Conservation (phyloP, 2,113 vertebrate species). For the Callipepla californica region DNA sequence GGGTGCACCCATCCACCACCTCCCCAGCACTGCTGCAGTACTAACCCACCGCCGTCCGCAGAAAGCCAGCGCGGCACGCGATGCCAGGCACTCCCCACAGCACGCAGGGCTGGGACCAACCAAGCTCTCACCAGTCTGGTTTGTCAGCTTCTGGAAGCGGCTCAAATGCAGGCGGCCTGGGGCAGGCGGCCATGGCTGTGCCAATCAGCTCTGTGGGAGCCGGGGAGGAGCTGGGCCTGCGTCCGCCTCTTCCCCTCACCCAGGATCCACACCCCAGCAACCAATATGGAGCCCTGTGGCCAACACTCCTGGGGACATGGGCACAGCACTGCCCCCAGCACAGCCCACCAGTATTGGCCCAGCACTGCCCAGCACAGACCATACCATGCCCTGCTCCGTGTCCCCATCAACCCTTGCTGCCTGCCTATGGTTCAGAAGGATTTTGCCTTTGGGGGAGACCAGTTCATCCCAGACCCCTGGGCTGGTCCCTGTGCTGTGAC, state of each 20-base stretch:
- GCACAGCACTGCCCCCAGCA: not conserved
- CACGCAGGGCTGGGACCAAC: not conserved
- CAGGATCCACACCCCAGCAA: not conserved
- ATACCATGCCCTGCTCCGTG: not conserved
- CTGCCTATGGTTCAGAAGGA: not conserved
- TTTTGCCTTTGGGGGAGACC: not conserved
- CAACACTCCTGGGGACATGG: not conserved
- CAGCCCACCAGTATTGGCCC: not conserved
- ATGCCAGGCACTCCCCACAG: not conserved
- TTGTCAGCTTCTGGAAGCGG: constrained; percentile 37
- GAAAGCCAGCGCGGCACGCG: accelerated
- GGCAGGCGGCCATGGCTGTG: not conserved
- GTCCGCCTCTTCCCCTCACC: not conserved
- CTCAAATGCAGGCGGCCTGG: constrained; percentile 9
- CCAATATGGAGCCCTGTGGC: not conserved
- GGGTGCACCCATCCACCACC: not conserved
- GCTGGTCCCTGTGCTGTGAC: accelerated
- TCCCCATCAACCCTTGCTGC: not conserved
- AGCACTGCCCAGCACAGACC: not conserved
- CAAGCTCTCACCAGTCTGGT: constrained; percentile 28
- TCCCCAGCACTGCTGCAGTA: not conserved
- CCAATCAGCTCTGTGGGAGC: constrained; percentile 22
- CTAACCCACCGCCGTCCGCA: not conserved
- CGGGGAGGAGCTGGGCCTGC: constrained; percentile 37
- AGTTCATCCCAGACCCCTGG: not conserved